phyloP scores from a whole-genome alignment of 2,797 vertebrate species.

The Pangasius macronema region DNA sequence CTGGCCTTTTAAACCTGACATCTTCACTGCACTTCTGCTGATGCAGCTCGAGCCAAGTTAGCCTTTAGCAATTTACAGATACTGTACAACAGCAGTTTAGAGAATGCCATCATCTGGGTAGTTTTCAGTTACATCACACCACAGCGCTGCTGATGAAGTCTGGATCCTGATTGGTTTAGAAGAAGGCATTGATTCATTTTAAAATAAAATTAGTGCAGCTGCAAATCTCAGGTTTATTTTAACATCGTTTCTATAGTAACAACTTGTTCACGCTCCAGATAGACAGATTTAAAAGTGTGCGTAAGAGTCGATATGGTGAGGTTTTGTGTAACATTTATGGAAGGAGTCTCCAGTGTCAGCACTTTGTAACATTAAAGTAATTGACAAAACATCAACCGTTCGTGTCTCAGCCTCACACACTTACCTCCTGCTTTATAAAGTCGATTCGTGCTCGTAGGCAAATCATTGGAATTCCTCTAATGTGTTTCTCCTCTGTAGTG shows the following conservation, averaged over 20 bases:
- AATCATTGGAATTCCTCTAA: slow-evolving; percentile 15
- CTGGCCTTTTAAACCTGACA: background rate
- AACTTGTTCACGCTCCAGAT: background rate
- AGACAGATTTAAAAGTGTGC: background rate
- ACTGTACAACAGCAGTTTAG: slow-evolving; percentile 7
- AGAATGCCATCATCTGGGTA: background rate
- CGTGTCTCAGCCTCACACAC: background rate
- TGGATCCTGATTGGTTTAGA: background rate
- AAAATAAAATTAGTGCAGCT: background rate
- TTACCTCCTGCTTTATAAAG: background rate
- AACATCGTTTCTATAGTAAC: background rate
- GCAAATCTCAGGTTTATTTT: no score
- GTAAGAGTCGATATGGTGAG: background rate
- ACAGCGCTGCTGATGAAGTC: background rate
- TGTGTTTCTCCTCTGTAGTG: slow-evolving; percentile 15
- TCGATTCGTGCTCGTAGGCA: background rate
- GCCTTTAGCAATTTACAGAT: slow-evolving; percentile 11
- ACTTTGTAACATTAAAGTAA: background rate
- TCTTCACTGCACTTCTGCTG: background rate
- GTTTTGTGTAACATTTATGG: background rate
- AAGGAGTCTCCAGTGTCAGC: background rate
- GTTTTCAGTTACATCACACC: background rate
- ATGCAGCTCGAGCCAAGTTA: slow-evolving; percentile 1
- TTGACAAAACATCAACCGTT: no score
- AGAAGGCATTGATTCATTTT: background rate